These are phyloP conservation scores for Myrmophylax atrothorax DNA, from an alignment of 2,113 vertebrate genomes.

Conservation along the genomic window DNA sequence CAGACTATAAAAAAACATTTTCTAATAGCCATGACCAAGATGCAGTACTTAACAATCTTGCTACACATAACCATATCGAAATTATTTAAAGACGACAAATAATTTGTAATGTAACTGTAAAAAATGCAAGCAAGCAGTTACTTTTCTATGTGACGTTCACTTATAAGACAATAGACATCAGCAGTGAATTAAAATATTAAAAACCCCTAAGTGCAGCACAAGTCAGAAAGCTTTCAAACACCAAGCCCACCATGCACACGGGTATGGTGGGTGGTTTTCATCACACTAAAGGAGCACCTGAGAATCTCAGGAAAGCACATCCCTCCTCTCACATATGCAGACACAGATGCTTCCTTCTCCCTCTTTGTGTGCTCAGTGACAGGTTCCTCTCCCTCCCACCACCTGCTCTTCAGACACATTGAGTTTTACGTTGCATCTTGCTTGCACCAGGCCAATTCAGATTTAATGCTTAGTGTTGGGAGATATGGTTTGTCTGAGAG, in stretches of 20 bases:
- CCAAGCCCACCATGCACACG: fast-evolving
- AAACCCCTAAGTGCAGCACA: not conserved
- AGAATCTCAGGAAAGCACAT: not conserved
- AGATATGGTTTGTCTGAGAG: not conserved
- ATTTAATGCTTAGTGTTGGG: not conserved
- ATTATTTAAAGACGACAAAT: not conserved
- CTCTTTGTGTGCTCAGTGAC: not conserved
- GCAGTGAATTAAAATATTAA: not conserved
- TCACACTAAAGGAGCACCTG: not conserved
- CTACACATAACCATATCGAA: not conserved
- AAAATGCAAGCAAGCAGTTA: not conserved
- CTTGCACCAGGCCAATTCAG: not conserved
- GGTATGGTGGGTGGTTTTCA: not conserved
- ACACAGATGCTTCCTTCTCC: not conserved
- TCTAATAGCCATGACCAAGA: not conserved
- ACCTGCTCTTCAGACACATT: not conserved
- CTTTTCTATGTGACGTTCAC: not conserved
- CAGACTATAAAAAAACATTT: not conserved
- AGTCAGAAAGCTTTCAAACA: not conserved
- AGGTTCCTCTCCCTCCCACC: not conserved
- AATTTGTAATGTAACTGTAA: not conserved
- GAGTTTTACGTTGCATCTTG: not conserved
- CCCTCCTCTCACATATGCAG: too few species aligned
- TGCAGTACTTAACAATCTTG: not conserved
- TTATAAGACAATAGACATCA: not conserved